Evolutionary conservation across 2,888 invertebrate species (phyloP).

Genomic region (Trachelus troglodyta): DNA sequence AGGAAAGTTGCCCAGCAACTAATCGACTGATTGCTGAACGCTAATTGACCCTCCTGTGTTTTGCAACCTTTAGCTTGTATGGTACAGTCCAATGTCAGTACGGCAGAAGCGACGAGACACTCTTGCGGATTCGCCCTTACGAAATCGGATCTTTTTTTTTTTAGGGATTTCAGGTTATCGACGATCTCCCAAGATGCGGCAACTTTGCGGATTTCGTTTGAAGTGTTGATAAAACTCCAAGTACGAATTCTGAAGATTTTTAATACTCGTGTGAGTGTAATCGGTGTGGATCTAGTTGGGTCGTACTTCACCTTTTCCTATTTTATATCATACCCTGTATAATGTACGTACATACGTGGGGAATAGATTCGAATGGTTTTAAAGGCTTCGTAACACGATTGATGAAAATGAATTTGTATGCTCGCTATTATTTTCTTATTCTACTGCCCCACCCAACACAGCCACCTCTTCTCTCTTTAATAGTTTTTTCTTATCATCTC

Average conservation of each 20-base stretch:
- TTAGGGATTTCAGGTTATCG: not conserved
- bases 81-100: not conserved
- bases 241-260: not conserved
- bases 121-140: not conserved
- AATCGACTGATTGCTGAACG: not conserved
- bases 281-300: not conserved
- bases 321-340: not conserved
- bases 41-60: not conserved
- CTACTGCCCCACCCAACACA: no score
- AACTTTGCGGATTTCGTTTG: not conserved
- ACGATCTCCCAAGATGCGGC: not conserved
- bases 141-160: not conserved
- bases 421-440: not conserved
- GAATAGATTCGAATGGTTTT: not conserved
- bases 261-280: not conserved
- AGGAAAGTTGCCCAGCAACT: slow-evolving; percentile 34
- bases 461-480: not conserved
- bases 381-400: not conserved
- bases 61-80: not conserved
- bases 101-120: not conserved
- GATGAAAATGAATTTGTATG: slow-evolving; percentile 13
- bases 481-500: not conserved
- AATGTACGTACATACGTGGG: not conserved
- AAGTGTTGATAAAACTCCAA: not conserved
- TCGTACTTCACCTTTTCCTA: not conserved